Conservation (phyloP, 1,140 invertebrate species). For the Drosophila ohnishii region DNA sequence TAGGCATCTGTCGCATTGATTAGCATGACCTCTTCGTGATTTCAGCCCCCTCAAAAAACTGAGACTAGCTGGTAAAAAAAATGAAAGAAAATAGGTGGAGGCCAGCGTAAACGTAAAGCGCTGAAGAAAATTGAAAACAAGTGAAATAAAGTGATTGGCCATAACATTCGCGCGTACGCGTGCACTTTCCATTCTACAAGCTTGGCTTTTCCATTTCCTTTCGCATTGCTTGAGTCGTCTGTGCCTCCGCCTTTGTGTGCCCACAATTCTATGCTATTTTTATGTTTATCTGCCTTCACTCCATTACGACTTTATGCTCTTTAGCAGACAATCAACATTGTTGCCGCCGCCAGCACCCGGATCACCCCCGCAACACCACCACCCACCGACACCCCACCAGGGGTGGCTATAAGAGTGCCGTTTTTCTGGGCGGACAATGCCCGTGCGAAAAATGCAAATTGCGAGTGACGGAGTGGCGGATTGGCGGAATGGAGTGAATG, state of each 20-base stretch:
- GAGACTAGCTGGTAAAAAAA: constrained; percentile 3
- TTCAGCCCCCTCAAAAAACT: neutral
- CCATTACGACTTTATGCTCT: constrained; percentile 81
- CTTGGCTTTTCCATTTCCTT: constrained; percentile 31
- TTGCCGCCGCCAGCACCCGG: constrained; percentile 33
- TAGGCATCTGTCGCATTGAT: constrained; percentile 48
- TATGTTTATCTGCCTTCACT: constrained; percentile 80
- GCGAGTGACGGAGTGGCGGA: constrained; percentile 35
- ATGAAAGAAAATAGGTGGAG: constrained; percentile 1
- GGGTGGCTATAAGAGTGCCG: constrained; percentile 15
- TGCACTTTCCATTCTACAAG: constrained; percentile 65
- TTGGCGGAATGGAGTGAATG: constrained; percentile 48
- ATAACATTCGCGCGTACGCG: constrained; percentile 75
- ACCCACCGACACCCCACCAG: constrained; percentile 1
- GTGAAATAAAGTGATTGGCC: constrained; percentile 81
- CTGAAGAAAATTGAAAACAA: constrained; percentile 74
- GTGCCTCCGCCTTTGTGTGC: constrained; percentile 62
- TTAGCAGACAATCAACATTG: constrained; percentile 80
- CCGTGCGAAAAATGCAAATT: constrained; percentile 80
- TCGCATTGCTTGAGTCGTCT: constrained; percentile 20
- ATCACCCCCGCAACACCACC: neutral
- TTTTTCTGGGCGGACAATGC: constrained; percentile 52
- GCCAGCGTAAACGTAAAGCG: constrained; percentile 19
- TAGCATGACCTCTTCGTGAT: constrained; percentile 57
- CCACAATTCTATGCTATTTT: constrained; percentile 77